Evolutionary conservation across 2,797 vertebrate genomes (phyloP).

Genomic region (Rhabdomys pumilio): DNA sequence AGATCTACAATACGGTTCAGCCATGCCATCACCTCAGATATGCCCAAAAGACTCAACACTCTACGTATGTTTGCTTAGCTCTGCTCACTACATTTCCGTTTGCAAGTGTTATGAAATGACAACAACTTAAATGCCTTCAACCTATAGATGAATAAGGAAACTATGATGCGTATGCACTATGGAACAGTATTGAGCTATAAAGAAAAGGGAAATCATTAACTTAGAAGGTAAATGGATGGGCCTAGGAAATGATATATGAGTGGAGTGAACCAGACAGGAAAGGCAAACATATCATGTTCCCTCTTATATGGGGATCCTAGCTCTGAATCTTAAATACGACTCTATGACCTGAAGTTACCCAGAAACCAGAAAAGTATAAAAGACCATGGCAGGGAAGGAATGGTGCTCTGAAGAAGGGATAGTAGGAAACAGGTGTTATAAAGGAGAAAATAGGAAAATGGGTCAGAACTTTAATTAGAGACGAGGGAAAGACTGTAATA

Average conservation of each 20-base stretch:
- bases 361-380: neutral
- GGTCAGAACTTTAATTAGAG: neutral
- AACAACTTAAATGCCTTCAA: neutral
- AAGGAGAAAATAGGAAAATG: neutral
- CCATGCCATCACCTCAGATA: neutral
- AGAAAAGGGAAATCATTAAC: neutral
- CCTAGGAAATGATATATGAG: neutral
- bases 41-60: neutral
- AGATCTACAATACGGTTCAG: neutral
- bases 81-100: neutral
- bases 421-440: neutral
- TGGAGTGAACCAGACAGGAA: neutral
- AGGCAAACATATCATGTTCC: neutral
- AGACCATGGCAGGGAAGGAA: neutral
- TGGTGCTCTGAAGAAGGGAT: neutral
- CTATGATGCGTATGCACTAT: neutral
- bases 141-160: neutral
- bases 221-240: neutral
- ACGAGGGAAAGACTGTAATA: neutral
- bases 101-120: neutral
- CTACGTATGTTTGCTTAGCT: neutral
- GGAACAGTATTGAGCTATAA: neutral
- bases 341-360: neutral
- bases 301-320: neutral
- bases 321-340: neutral